These are phyloP conservation scores for Chloroclystis v-ata DNA, from an alignment of 2,888 invertebrate species.

Conservation along the genomic window DNA sequence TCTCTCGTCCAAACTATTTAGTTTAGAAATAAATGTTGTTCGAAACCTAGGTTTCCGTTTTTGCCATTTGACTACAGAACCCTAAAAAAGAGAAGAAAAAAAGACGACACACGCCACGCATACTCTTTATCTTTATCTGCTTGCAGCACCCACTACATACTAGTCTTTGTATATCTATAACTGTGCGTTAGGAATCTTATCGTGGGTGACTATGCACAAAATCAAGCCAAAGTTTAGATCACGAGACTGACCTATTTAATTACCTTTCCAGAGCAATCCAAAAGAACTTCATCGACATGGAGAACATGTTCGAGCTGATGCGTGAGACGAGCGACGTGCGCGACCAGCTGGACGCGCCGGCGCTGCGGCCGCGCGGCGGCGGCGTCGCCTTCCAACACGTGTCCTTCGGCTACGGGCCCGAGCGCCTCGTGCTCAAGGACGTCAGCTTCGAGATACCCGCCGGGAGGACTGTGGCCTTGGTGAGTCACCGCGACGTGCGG, in stretches of 20 bases:
- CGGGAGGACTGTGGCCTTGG: slow-evolving; percentile 91
- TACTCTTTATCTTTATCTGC: too few species aligned
- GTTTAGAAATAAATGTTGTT: too few species aligned
- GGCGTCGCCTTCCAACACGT: slow-evolving; percentile 94
- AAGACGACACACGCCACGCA: too few species aligned
- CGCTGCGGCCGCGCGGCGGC: slow-evolving; percentile 82
- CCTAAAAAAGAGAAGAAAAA: too few species aligned
- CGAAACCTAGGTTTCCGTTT: too few species aligned
- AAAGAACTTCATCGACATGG: slow-evolving; percentile 99
- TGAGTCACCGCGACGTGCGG: slow-evolving; percentile 50
- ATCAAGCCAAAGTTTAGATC: too few species aligned
- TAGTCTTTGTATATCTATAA: too few species aligned
- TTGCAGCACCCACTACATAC: too few species aligned
- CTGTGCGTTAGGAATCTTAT: too few species aligned
- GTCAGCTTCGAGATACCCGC: slow-evolving; percentile 87
- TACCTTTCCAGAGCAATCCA: slow-evolving; percentile 88
- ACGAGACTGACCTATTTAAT: not conserved
- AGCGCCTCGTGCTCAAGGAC: slow-evolving; percentile 85
- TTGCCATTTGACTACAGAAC: too few species aligned
- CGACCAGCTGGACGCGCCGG: slow-evolving; percentile 88
- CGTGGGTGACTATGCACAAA: too few species aligned
- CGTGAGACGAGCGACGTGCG: slow-evolving; percentile 91
- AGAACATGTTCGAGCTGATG: slow-evolving; percentile 98
- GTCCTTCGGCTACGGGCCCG: slow-evolving; percentile 91
- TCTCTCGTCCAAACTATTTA: too few species aligned